These are phyloP conservation scores for Drosophila pseudoananassae DNA, from an alignment of 1,140 invertebrate species.

Conservation along the genomic window DNA sequence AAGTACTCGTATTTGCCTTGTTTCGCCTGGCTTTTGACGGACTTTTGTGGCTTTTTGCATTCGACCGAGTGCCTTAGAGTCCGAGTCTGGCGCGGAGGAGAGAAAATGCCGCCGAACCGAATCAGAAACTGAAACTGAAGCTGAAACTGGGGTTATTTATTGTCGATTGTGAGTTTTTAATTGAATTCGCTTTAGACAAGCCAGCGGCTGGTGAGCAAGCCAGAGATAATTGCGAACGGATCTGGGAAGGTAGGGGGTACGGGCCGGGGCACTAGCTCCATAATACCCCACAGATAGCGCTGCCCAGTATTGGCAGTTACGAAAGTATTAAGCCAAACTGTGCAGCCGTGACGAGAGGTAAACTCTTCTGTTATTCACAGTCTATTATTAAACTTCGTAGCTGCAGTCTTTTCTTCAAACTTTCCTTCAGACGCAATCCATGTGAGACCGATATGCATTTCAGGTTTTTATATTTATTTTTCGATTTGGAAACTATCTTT, in stretches of 20 bases:
- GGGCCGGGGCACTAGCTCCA: too few species aligned
- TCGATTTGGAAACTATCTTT: slow-evolving; percentile 44
- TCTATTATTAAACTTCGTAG: slow-evolving; percentile 13
- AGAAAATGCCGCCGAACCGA: slow-evolving; percentile 41
- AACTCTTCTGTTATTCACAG: slow-evolving; percentile 57
- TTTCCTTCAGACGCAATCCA: slow-evolving; percentile 65
- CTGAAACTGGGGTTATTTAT: slow-evolving; percentile 59
- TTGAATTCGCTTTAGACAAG: slow-evolving; percentile 63
- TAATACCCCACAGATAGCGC: too few species aligned
- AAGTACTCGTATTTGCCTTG: slow-evolving; percentile 18
- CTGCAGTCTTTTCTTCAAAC: slow-evolving; percentile 18
- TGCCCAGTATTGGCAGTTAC: slow-evolving; percentile 5
- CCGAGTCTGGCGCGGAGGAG: slow-evolving; percentile 1
- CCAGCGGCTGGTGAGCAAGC: slow-evolving; percentile 2
- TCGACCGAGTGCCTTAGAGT: slow-evolving; percentile 42
- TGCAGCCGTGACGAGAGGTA: slow-evolving; percentile 68
- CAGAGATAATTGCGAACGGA: slow-evolving; percentile 47
- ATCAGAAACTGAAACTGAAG: slow-evolving; percentile 25
- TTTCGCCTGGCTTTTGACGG: background rate
- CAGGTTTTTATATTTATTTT: slow-evolving; percentile 58
- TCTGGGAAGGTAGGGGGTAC: slow-evolving; percentile 17
- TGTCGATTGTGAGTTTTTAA: slow-evolving; percentile 69
- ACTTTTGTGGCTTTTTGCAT: slow-evolving; percentile 39
- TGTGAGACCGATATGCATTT: slow-evolving; percentile 66
- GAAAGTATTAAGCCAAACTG: slow-evolving; percentile 15